Conservation (phyloP, 2,888 invertebrate genomes). For the Andrena praecox region DNA sequence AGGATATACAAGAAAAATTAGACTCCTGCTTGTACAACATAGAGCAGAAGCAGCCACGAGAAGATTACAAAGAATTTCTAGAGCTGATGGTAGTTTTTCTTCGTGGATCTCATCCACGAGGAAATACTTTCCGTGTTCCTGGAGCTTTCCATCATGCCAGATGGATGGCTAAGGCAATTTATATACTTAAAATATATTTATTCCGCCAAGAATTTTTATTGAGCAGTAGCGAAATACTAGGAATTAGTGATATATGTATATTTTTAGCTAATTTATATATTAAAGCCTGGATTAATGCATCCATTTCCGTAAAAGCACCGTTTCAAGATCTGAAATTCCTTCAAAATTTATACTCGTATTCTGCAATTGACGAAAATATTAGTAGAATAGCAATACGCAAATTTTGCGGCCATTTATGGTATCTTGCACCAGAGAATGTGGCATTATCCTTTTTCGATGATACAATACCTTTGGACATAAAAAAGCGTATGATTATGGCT, state of each 20-base stretch:
- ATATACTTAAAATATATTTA: too few species aligned
- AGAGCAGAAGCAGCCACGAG: not conserved
- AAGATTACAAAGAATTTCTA: not conserved
- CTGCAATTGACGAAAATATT: not conserved
- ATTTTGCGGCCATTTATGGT: constrained; percentile 2
- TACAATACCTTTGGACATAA: not conserved
- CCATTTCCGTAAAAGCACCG: not conserved
- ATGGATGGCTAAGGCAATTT: too few species aligned
- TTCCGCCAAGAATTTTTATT: too few species aligned
- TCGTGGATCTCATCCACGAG: not conserved
- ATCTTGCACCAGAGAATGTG: not conserved
- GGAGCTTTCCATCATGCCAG: too few species aligned
- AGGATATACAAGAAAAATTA: constrained; percentile 1
- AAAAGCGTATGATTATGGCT: not conserved
- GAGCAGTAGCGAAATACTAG: too few species aligned
- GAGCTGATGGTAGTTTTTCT: not conserved
- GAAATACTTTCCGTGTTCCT: too few species aligned
- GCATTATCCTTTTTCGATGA: not conserved
- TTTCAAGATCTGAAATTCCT: not conserved
- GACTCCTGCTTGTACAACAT: not conserved
- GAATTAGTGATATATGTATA: too few species aligned
- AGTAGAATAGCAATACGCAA: constrained; percentile 1
- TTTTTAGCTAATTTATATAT: not conserved
- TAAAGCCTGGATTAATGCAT: not conserved
- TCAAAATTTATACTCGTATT: not conserved